Evolutionary conservation across 2,113 vertebrate species (phyloP), one percentile per base, ranked within the genome.

Genomic region (Machaerirhynchus nigripectus): DNA sequence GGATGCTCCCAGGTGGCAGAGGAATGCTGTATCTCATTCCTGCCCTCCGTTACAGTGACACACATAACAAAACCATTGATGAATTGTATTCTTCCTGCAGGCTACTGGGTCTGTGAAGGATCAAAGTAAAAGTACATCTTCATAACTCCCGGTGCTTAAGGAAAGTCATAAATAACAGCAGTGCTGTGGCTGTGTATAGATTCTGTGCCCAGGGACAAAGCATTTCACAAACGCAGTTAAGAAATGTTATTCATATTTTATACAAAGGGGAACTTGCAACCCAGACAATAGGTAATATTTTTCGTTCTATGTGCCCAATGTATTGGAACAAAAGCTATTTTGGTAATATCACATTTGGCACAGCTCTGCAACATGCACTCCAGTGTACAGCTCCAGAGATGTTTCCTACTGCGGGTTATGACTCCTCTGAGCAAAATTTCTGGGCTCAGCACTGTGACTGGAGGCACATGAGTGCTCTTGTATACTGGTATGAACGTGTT

Each of bases 1-100:
- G 7, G 82, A 23, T 50, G 87, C 79, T 96, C 93, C 93, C 87
- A 85, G 93, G 94, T 87, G 93, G 90, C 79, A 64, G 83, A 77
- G 64, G 35, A 92, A 65, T 4, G 61, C 79, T 52, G 60, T 39
- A 75, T 37, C 94, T 90, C 86, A 64, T 75, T 24, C 77, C 90
- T 88, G 86, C 83, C 86, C 83, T 77, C 56, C 2, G 3, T 81
- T 84, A 92, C 52, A 81, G 56, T 87, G 90, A 78, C 83, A 93
- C 89, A 49, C 60, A 89, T 70, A 93, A 88, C 49, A 5, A 83
- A 95, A 84, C 42, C 35, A 6, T 30, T 93, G 93, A 94, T 88
- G 86, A 94, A 96, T 91, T 85, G 79, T 91, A n/a, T 77, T 94
- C 63, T 53, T 96, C 69, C 88, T 93, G 92, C 85, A 78, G 87